Evolutionary conservation across 2,888 invertebrate species (phyloP).

Genomic region (Acholoe squamosa): DNA sequence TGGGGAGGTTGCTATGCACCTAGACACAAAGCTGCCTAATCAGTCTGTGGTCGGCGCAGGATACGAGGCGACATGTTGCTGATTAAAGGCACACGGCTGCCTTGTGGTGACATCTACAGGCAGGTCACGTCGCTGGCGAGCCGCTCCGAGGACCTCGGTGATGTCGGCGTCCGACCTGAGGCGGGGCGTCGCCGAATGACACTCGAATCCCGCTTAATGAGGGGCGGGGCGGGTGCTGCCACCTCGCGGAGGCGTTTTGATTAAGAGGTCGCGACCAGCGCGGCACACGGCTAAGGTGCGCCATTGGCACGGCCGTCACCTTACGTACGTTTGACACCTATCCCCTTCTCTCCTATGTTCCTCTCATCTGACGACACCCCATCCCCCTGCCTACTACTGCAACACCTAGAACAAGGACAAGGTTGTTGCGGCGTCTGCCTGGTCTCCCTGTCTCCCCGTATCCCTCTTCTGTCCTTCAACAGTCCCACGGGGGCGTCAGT

Average conservation of each 20-base stretch:
- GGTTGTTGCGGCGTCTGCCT: too few relatives aligned
- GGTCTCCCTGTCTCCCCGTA: not conserved
- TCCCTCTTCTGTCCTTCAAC: not conserved
- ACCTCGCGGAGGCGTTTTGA: not conserved
- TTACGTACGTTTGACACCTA: not conserved
- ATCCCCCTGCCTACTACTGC: not conserved
- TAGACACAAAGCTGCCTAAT: too few relatives aligned
- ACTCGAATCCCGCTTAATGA: slow-evolving; percentile 17
- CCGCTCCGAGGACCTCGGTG: not conserved
- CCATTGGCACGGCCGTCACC: not conserved
- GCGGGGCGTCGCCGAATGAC: slow-evolving; percentile 26
- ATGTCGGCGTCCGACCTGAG: not conserved
- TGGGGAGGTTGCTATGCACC: too few relatives aligned
- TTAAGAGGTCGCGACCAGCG: slow-evolving; percentile 13
- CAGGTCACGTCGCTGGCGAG: slow-evolving; percentile 2
- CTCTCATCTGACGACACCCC: not conserved
- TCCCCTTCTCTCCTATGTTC: not conserved
- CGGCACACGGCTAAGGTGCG: not conserved
- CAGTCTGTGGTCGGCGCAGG: too few relatives aligned
- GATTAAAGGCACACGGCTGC: slow-evolving; percentile 15
- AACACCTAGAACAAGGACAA: not conserved
- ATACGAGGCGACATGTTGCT: not conserved
- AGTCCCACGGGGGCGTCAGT: not conserved
- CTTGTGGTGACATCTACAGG: slow-evolving; percentile 9
- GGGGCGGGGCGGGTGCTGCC: not conserved